Conservation (phyloP, 2,797 vertebrate species). For the Artibeus jamaicensis region DNA sequence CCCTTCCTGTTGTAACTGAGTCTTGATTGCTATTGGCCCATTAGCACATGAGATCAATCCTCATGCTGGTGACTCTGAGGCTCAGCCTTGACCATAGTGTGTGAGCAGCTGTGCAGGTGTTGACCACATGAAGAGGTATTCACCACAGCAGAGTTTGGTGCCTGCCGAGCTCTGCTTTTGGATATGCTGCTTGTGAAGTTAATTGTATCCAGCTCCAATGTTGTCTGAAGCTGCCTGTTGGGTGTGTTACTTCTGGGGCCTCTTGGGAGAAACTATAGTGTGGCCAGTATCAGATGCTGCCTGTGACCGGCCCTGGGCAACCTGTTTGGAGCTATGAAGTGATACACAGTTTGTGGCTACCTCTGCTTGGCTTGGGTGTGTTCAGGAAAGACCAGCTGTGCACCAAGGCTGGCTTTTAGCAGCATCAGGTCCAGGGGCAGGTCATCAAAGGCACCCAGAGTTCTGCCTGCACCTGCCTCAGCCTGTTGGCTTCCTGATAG, state of each 20-base stretch:
- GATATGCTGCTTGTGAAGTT: background rate
- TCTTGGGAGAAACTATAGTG: background rate
- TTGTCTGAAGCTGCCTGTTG: background rate
- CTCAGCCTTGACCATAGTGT: background rate
- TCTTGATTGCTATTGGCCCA: background rate
- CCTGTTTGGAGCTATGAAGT: background rate
- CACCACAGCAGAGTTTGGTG: background rate
- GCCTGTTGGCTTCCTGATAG: background rate
- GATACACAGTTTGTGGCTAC: background rate
- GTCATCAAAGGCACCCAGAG: background rate
- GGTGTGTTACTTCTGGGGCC: background rate
- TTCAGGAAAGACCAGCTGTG: background rate
- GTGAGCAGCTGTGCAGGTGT: background rate
- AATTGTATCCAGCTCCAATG: background rate
- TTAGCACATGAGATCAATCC: background rate
- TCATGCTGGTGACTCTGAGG: background rate
- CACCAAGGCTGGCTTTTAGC: background rate
- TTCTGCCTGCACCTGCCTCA: background rate
- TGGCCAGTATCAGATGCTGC: background rate
- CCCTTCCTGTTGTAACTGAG: background rate
- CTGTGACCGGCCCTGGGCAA: background rate
- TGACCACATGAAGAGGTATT: background rate
- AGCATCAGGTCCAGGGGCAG: background rate
- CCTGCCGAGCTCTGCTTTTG: background rate
- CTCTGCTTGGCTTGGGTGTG: background rate